A percentile compares a stretch with the other conserved stretches of the same genome.
Conservation (phyloP, 1,140 invertebrate species). For the Scaptomyza graminum region DNA sequence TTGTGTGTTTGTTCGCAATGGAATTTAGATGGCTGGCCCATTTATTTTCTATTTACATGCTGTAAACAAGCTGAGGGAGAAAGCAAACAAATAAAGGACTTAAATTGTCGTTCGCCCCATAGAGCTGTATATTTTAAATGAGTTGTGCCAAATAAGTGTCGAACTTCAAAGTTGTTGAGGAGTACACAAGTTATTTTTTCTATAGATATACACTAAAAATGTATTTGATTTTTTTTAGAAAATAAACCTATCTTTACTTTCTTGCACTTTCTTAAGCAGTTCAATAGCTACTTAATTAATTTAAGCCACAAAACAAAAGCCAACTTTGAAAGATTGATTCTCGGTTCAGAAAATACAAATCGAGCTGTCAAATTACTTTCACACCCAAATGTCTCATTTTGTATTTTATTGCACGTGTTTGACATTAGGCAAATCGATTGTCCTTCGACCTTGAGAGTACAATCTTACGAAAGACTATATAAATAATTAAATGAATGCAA, state of each 20-base stretch:
- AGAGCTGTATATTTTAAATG: neutral
- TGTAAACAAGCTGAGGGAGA: constrained; percentile 30
- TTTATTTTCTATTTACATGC: constrained; percentile 52
- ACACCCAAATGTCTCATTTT: neutral
- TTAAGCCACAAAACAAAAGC: neutral
- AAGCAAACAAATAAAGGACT: constrained; percentile 31
- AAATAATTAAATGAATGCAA: constrained; percentile 44
- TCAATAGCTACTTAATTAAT: too few relatives aligned
- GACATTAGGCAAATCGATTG: constrained; percentile 34
- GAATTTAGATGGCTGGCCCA: constrained; percentile 42
- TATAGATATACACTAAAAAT: too few relatives aligned
- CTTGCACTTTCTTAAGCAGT: neutral
- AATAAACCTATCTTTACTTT: neutral
- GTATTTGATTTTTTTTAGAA: neutral
- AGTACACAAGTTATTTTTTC: too few relatives aligned
- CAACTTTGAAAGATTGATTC: neutral
- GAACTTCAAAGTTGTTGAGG: neutral
- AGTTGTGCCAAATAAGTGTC: neutral
- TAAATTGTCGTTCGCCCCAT: constrained; percentile 10
- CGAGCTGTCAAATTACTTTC: neutral
- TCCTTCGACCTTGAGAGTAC: constrained; percentile 29
- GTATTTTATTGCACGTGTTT: constrained; percentile 6
- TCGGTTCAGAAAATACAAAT: neutral
- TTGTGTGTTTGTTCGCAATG: constrained; percentile 25
- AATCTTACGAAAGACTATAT: constrained; percentile 35